phyloP scores from a whole-genome alignment of 2,113 vertebrate species.

The Gopherus evgoodei region DNA sequence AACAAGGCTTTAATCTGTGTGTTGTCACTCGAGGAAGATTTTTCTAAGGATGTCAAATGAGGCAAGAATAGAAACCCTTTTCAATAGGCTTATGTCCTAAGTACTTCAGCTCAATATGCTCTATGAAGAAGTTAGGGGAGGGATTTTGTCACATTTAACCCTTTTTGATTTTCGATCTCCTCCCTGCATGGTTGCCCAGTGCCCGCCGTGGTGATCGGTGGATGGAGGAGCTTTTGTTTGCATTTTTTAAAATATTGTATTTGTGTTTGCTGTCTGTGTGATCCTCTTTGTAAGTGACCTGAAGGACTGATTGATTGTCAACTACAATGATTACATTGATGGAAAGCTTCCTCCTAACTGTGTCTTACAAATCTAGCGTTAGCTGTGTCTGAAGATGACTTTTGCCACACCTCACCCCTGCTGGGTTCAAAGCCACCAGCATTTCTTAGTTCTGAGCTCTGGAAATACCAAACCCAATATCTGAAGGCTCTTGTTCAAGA shows the following conservation, averaged over 20 bases:
- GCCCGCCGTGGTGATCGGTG: not conserved
- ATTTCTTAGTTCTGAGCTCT: not conserved
- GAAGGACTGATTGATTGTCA: not conserved
- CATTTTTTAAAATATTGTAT: not conserved
- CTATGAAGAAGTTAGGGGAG: constrained; percentile 40
- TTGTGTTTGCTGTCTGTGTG: not conserved
- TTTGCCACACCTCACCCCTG: not conserved
- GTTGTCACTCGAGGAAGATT: constrained; percentile 60
- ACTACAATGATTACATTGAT: not conserved
- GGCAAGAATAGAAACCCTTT: constrained; percentile 73
- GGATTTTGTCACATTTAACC: constrained; percentile 59
- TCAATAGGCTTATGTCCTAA: constrained; percentile 74
- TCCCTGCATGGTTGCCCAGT: not conserved
- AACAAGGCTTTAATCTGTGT: constrained; percentile 1
- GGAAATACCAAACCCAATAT: not conserved
- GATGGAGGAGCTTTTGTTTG: not conserved
- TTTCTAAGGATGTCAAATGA: constrained; percentile 47
- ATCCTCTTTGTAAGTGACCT: not conserved
- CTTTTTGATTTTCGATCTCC: not conserved
- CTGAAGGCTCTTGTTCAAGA: not conserved
- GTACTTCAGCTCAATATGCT: constrained; percentile 58
- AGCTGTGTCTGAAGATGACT: not conserved
- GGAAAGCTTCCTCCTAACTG: not conserved
- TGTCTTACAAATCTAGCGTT: not conserved
- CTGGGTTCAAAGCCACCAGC: not conserved